phyloP scores from a whole-genome alignment of 2,797 vertebrate species.

The Acestrorhynchus altus region DNA sequence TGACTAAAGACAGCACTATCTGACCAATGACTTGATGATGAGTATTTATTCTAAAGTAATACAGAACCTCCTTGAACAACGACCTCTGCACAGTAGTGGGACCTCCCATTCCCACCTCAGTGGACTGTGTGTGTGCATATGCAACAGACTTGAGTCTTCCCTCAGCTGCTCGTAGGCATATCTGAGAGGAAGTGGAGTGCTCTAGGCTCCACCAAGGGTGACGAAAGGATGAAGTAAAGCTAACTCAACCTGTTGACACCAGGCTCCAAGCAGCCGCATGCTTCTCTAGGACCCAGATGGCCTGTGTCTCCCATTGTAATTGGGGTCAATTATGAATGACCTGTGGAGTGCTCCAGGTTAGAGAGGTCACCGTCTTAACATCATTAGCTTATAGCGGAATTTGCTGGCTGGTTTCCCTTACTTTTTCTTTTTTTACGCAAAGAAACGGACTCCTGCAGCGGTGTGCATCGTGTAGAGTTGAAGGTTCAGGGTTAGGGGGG shows the following conservation, averaged over 20 bases:
- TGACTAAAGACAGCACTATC: too few relatives aligned
- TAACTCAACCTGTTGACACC: slow-evolving; percentile 55
- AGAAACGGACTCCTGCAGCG: neutral
- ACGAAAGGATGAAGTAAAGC: slow-evolving; percentile 49
- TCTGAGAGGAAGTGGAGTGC: slow-evolving; percentile 58
- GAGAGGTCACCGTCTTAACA: slow-evolving; percentile 15
- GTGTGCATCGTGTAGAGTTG: neutral
- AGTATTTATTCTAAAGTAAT: too few relatives aligned
- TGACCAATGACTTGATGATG: too few relatives aligned
- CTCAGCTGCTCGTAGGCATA: slow-evolving; percentile 59
- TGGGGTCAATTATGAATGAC: slow-evolving; percentile 53
- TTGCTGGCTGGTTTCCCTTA: neutral
- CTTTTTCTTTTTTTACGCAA: neutral
- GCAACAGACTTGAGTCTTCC: slow-evolving; percentile 44
- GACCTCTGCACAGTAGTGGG: neutral
- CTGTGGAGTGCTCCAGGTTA: neutral
- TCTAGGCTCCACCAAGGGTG: slow-evolving; percentile 32
- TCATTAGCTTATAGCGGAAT: slow-evolving; percentile 32
- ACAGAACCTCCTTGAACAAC: too few relatives aligned
- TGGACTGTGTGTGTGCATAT: slow-evolving; percentile 13
- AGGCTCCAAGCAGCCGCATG: slow-evolving; percentile 30
- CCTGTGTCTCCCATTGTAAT: slow-evolving; percentile 22
- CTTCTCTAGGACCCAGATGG: slow-evolving; percentile 46
- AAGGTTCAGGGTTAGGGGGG: neutral
- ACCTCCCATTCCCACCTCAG: too few relatives aligned